Base-by-base conservation (phyloP, 2,113 vertebrate species). In the Serinus canaria region DNA sequence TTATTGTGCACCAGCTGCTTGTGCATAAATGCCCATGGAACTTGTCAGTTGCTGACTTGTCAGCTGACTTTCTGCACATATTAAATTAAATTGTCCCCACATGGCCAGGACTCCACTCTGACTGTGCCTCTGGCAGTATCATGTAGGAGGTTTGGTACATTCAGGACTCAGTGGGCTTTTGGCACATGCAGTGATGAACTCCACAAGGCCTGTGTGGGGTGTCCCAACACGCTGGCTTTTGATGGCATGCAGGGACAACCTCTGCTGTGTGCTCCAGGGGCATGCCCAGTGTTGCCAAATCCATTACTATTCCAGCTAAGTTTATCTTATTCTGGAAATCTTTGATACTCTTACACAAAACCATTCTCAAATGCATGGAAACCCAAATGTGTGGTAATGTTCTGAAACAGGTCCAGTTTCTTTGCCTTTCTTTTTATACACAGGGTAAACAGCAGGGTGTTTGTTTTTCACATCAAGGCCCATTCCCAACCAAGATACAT, bases 361-460 rank as follows among this genome's bases (percentile, higher is more conserved):
- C 53, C 56, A 63, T 87, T 81, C 10, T 74, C 60, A 56, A 87
- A 43, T 6, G 13, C 27, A 18, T 16, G 19, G 69, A 75, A 78
- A 72, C 60, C 23, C 62, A 52, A 39, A 52, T 0, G 9, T 6
- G 12, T 17, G 30, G 21, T 30, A 27, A 30, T 17, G 16, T 56
- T 84, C 83, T 74, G 46, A 76, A 77, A 33, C 1, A 53, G 16
- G n/a, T 80, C 41, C 28, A 7, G 3, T 83, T 69, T 73, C 27
- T 81, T 93, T 83, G 63, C 27, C 63, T 81, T 82, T 56, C n/a
- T 43, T 87, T 83, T 79, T 67, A 24, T 46, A 66, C 41, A 15
- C 8, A 37, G 37, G 37, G 37, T 37, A 37, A 37, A 37, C 37
- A 47, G 64, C 5, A 2, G 15, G 27, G 17, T 0, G 0, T 66